phyloP scores from a whole-genome alignment of 92 coral and sea anemone species.

The Plumapathes pennacea region DNA sequence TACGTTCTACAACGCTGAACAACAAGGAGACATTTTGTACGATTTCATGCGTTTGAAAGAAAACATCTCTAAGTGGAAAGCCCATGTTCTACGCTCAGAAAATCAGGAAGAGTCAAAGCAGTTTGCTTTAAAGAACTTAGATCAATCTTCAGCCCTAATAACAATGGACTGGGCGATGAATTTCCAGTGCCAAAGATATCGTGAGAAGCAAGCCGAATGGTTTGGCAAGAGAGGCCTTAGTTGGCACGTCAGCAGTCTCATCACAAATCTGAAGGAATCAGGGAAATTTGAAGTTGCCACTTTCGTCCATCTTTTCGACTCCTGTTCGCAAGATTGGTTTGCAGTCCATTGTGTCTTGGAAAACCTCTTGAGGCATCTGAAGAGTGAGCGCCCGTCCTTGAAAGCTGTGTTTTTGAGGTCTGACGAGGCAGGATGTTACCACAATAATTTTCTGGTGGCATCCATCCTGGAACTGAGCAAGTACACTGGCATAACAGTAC shows the following conservation, averaged over 20 bases:
- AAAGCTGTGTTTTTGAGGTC: conserved; percentile 31
- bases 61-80: conserved; percentile 55
- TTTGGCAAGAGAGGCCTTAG: conserved; percentile 38
- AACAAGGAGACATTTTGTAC: conserved; percentile 34
- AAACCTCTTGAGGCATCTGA: conserved; percentile 36
- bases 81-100: conserved; percentile 57
- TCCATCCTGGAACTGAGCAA: conserved; percentile 31
- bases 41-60: conserved; percentile 21
- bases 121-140: conserved; percentile 14
- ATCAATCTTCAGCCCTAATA: conserved; percentile 18
- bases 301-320: conserved; percentile 47
- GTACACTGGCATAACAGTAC: conserved; percentile 25
- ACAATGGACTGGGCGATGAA: conserved; percentile 56
- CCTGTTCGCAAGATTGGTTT: conserved; percentile 76
- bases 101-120: conserved; percentile 57
- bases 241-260: conserved; percentile 48
- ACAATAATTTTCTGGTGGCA: conserved; percentile 40
- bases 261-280: conserved; percentile 1
- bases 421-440: conserved; percentile 68
- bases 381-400: conserved; percentile 25
- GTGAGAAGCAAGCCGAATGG: conserved; percentile 41
- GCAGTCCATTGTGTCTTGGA: conserved; percentile 48
- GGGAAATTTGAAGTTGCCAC: conserved; percentile 12
- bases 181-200: conserved; percentile 24
- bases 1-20: conserved; percentile 11